Evolutionary conservation across 2,113 vertebrate species (phyloP).

Genomic region (Muscicapa adusta): DNA sequence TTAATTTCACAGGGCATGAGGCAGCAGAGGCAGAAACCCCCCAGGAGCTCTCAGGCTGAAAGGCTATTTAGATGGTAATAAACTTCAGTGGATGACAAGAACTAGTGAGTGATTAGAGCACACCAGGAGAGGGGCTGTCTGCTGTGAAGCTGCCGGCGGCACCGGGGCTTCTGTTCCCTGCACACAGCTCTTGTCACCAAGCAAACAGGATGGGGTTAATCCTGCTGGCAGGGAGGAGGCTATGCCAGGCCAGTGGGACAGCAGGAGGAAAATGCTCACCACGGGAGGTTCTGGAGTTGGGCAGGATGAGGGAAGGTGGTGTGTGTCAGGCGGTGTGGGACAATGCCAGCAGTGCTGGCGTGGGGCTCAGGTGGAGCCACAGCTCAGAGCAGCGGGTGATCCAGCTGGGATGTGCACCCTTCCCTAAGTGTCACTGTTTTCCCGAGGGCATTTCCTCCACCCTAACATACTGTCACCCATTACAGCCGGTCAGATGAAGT

Average conservation of each 20-base stretch:
- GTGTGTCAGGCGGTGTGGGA: not conserved
- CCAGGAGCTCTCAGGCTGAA: not conserved
- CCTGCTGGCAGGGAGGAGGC: not conserved
- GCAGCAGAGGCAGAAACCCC: not conserved
- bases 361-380: not conserved
- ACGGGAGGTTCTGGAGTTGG: not conserved
- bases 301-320: not conserved
- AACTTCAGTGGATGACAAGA: not conserved
- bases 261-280: not conserved
- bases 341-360: not conserved
- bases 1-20: not conserved
- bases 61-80: conserved; percentile 58
- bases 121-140: not conserved
- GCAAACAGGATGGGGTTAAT: not conserved
- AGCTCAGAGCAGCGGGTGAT: not conserved
- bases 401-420: accelerated
- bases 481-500: accelerated
- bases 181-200: not conserved
- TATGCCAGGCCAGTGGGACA: accelerated
- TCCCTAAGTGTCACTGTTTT: accelerated
- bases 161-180: not conserved
- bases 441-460: not conserved
- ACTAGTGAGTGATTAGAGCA: not conserved
- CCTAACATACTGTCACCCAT: accelerated
- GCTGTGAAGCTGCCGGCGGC: not conserved